phyloP scores from a whole-genome alignment of 2,888 invertebrate species.

The Ecdyonurus torrentis region DNA sequence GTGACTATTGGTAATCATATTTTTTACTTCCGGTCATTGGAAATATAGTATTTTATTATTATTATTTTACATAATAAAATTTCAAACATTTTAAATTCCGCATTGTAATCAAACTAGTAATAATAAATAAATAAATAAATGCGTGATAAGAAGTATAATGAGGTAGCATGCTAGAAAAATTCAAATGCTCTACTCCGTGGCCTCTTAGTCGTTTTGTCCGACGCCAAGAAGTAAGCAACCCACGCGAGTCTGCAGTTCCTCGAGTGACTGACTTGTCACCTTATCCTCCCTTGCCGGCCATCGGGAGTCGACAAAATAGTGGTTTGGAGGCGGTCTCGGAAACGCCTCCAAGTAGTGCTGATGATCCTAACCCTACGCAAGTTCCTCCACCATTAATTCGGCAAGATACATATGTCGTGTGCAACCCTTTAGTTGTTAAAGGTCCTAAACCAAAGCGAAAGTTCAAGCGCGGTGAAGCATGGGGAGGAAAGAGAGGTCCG shows the following conservation, averaged over 20 bases:
- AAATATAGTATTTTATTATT: not conserved
- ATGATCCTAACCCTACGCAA: not conserved
- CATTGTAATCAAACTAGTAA: not conserved
- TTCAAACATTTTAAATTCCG: not conserved
- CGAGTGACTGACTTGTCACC: not conserved
- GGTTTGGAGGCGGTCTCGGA: not conserved
- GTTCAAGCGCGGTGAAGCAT: not conserved
- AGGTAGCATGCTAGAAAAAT: not conserved
- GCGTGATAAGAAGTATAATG: no score
- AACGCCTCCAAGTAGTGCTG: not conserved
- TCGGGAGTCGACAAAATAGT: not conserved
- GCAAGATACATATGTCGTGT: not conserved
- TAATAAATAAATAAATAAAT: not conserved
- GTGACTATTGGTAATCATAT: not conserved
- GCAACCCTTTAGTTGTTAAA: not conserved
- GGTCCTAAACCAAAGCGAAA: not conserved
- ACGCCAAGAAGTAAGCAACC: not conserved
- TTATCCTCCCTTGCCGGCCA: not conserved
- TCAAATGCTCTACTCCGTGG: not conserved
- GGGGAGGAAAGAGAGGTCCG: not conserved
- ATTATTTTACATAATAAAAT: not conserved
- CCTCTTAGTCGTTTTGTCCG: not conserved
- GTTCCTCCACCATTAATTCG: not conserved
- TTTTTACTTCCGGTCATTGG: conserved; percentile 16
- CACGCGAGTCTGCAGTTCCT: not conserved